A percentile compares a stretch with the other conserved stretches of the same genome.
phyloP scores from a whole-genome alignment of 2,113 vertebrate genomes.

The Phasianus colchicus region DNA sequence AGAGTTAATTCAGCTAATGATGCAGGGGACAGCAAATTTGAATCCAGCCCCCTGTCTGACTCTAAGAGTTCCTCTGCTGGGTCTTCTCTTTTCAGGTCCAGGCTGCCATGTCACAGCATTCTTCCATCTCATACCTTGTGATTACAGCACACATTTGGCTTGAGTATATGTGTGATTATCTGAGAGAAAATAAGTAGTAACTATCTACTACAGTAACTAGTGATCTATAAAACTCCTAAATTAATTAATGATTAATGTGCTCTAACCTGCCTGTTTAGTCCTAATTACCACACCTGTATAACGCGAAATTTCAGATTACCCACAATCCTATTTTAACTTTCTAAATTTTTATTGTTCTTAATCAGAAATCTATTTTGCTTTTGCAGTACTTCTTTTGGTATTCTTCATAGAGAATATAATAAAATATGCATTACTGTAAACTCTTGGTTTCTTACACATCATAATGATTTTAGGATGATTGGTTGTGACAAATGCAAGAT shows the following conservation, averaged over 20 bases:
- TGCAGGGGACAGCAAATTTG: neutral
- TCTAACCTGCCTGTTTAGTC: constrained; percentile 19
- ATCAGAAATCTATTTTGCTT: neutral
- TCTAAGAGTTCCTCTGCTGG: neutral
- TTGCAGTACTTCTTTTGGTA: neutral
- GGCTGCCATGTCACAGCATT: neutral
- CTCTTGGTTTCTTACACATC: neutral
- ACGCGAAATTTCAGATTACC: neutral
- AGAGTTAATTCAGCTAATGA: neutral
- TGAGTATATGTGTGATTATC: neutral
- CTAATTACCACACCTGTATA: neutral
- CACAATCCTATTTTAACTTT: neutral
- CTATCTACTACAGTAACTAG: neutral
- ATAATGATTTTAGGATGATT: constrained; percentile 46
- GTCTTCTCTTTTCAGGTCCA: neutral
- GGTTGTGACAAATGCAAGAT: constrained; percentile 51
- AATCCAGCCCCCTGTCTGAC: neutral
- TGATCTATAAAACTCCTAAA: constrained; percentile 12
- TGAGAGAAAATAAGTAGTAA: neutral
- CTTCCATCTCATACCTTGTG: neutral
- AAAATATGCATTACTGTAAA: neutral
- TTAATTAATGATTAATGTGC: neutral
- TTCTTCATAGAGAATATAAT: neutral
- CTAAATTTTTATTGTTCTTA: neutral
- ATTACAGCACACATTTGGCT: neutral